phyloP scores from a whole-genome alignment of 2,797 vertebrate genomes.

The Hypotaenidia okinawae region DNA sequence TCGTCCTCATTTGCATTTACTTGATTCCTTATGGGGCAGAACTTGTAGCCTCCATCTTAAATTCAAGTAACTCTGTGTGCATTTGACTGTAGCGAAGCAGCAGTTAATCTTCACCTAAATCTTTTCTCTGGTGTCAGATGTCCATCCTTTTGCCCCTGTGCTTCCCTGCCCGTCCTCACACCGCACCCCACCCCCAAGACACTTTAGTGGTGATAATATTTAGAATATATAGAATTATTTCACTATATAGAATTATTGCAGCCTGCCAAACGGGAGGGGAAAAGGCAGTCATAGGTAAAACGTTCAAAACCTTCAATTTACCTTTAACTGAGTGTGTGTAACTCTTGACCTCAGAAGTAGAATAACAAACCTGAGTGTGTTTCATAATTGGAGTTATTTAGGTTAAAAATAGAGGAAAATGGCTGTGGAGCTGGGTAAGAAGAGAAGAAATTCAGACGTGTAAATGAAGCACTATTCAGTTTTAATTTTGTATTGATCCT shows the following conservation, averaged over 20 bases:
- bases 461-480: rapidly evolving
- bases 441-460: background rate
- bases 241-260: background rate
- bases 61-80: background rate
- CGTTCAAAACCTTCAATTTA: background rate
- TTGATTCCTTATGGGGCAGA: background rate
- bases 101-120: background rate
- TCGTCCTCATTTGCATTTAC: background rate
- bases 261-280: background rate
- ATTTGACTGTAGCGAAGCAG: background rate
- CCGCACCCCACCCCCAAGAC: too few relatives aligned
- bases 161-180: too few relatives aligned
- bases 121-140: background rate
- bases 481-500: background rate
- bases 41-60: background rate
- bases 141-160: background rate
- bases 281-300: background rate
- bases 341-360: background rate
- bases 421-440: background rate
- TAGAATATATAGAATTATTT: background rate
- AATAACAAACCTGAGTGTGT: background rate
- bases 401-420: background rate
- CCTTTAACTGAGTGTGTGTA: background rate
- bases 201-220: background rate
- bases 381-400: background rate